Evolutionary conservation across 1,140 invertebrate genomes (phyloP), one percentile per base, ranked within the genome.

Genomic region (Macrobrachium rosenbergii): DNA sequence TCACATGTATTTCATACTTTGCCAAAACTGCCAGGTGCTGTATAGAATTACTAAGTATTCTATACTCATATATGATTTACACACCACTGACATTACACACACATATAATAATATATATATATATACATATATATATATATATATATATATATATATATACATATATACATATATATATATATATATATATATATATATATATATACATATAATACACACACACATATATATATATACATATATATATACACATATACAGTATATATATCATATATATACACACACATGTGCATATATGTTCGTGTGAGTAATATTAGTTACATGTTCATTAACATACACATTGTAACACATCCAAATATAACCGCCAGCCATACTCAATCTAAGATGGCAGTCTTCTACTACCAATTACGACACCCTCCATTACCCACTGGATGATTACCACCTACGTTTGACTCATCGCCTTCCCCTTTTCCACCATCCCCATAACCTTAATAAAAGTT

Each of bases 171-270:
- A 21, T 69, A 69, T 69, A 69, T 69, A 21, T 69, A 69, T 69
- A 69, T 69, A 69, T 69, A n/a, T 69, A 21, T 69, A 69, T 69
- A 21, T 21, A 69, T 69, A 69, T 21, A 69, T 69, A 69, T 21
- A 69, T 69, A 21, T 21, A 69, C 21, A 69, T 21, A 69, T 69
- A 69, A 1, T 37, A 37, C 3, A 37, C 3, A 37, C 3, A 37
- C 3, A 37, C 3, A 37, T 37, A 37, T 37, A 37, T 37, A 37
- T 37, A 37, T 37, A 37, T 37, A 21, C 5, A 69, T 69, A 69
- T 21, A 69, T 69, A 69, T 21, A 69, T 21, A 69, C 7, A 69
- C 7, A 69, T n/a, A 69, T n/a, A 69, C 19, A 69, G 28, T 21
- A 69, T 6, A 69, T 8, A 69, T 37, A 37, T 37, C 3, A 37